Evolutionary conservation across 2,797 vertebrate genomes (phyloP).

Genomic region (Alca torda): DNA sequence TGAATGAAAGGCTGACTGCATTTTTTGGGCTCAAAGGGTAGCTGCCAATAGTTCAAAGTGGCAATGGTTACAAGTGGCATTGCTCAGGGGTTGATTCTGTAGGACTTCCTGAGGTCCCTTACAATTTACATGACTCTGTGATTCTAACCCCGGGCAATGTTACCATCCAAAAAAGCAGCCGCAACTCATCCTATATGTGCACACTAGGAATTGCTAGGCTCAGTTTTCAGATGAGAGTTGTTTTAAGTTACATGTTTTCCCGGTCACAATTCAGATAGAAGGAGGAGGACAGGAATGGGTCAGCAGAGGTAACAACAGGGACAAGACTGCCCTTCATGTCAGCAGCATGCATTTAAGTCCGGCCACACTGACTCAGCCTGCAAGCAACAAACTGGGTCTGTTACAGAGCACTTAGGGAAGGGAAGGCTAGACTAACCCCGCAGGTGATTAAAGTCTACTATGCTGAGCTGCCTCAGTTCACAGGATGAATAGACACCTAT

Average conservation of each 20-base stretch:
- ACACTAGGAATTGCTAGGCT: background rate
- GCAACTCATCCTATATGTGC: background rate
- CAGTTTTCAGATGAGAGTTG: background rate
- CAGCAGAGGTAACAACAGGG: background rate
- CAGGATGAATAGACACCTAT: background rate
- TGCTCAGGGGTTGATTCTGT: background rate
- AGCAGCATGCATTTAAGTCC: background rate
- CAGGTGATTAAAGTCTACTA: background rate
- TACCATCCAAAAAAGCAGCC: background rate
- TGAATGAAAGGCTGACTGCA: background rate
- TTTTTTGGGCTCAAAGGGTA: background rate
- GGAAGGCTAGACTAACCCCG: background rate
- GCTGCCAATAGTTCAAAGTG: background rate
- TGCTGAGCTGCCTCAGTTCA: background rate
- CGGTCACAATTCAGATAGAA: background rate
- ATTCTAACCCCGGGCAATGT: background rate
- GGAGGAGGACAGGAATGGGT: background rate
- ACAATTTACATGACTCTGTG: background rate
- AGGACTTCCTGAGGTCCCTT: background rate
- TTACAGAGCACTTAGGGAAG: background rate
- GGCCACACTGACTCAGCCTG: background rate
- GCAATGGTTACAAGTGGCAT: background rate
- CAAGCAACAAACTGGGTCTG: background rate
- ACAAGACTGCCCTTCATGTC: background rate
- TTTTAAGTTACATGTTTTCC: background rate